Evolutionary conservation across 2,797 vertebrate genomes (phyloP).

Genomic region (Ceryle rudis): DNA sequence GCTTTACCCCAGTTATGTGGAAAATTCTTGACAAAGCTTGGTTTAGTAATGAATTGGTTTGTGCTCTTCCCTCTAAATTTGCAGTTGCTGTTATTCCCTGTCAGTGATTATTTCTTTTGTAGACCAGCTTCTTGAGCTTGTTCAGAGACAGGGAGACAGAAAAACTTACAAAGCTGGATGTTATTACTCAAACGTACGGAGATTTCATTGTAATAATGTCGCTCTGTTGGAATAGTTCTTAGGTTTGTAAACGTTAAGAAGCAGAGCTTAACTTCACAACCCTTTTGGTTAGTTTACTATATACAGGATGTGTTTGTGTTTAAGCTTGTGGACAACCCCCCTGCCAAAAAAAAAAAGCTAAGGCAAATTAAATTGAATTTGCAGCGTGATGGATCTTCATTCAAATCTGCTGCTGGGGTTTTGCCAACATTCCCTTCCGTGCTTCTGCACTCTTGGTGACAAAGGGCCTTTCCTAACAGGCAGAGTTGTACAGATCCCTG

Average conservation of each 20-base stretch:
- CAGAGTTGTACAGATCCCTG: neutral
- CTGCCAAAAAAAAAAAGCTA: neutral
- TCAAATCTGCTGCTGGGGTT: neutral
- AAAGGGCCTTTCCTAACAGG: neutral
- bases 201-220: neutral
- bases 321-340: neutral
- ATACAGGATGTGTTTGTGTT: neutral
- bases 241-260: neutral
- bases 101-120: neutral
- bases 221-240: neutral
- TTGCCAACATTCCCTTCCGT: constrained; percentile 4
- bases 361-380: neutral
- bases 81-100: neutral
- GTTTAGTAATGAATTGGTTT: neutral
- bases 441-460: neutral
- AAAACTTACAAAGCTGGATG: neutral
- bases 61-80: neutral
- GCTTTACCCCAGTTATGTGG: neutral
- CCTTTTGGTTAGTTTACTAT: neutral
- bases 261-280: neutral
- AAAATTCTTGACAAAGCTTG: neutral
- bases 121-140: neutral
- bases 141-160: neutral
- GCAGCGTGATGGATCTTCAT: neutral
- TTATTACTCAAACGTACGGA: neutral